Evolutionary conservation across 1,140 invertebrate species (phyloP).

Genomic region (Ericerus pela): DNA sequence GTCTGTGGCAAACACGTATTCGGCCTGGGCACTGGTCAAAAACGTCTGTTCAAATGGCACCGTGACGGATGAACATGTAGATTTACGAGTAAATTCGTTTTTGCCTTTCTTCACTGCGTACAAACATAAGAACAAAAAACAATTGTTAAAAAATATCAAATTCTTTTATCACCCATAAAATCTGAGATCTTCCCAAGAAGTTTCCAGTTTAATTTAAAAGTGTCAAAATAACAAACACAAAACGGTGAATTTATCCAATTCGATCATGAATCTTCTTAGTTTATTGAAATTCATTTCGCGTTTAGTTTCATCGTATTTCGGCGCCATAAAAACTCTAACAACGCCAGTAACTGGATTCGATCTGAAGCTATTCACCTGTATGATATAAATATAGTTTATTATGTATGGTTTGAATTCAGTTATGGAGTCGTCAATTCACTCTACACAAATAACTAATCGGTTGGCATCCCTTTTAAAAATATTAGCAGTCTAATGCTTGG

Average conservation of each 20-base stretch:
- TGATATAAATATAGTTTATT: no score
- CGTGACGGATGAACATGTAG: slow-evolving; percentile 41
- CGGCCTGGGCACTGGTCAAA: slow-evolving; percentile 35
- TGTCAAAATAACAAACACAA: not conserved
- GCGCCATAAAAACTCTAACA: slow-evolving; percentile 42
- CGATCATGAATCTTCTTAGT: slow-evolving; percentile 37
- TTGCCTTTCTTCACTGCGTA: slow-evolving; percentile 36
- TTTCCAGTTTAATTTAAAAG: not conserved
- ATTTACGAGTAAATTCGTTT: slow-evolving; percentile 38
- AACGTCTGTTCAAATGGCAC: slow-evolving; percentile 46
- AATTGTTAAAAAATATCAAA: not conserved
- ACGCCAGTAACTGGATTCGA: slow-evolving; percentile 35
- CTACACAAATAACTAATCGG: no score
- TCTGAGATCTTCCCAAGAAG: not conserved
- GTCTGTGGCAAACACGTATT: slow-evolving; percentile 22
- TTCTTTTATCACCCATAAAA: not conserved
- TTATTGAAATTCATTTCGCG: slow-evolving; percentile 33
- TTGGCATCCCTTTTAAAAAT: no score
- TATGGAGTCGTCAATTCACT: no score
- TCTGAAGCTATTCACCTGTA: no score
- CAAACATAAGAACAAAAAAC: slow-evolving; percentile 10
- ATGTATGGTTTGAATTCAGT: no score
- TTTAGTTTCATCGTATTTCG: slow-evolving; percentile 38
- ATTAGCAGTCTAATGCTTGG: no score
- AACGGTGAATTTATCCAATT: slow-evolving; percentile 39